Evolutionary conservation across 2,797 vertebrate species (phyloP).

Genomic region (Mastacembelus armatus): DNA sequence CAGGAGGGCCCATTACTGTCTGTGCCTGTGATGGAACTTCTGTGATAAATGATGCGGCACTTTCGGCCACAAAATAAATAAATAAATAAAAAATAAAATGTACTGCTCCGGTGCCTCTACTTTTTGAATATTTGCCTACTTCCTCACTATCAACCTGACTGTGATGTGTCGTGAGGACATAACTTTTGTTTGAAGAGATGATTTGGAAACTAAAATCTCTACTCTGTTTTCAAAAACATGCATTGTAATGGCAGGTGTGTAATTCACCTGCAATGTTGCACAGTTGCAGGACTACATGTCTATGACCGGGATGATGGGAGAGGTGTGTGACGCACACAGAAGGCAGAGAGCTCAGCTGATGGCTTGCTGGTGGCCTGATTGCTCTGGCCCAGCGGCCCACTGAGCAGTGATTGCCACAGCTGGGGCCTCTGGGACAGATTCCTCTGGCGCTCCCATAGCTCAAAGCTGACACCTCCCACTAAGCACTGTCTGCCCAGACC

Average conservation of each 20-base stretch:
- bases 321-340: slow-evolving; percentile 61
- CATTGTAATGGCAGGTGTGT: slow-evolving; percentile 45
- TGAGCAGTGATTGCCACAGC: slow-evolving; percentile 84
- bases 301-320: slow-evolving; percentile 54
- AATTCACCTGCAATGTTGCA: slow-evolving; percentile 48
- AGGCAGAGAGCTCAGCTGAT: slow-evolving; percentile 83
- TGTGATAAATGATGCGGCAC: slow-evolving; percentile 14
- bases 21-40: slow-evolving; percentile 13
- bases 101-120: not conserved
- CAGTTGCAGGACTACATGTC: slow-evolving; percentile 41
- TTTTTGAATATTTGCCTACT: too few relatives aligned
- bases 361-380: slow-evolving; percentile 81
- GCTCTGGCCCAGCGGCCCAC: slow-evolving; percentile 76
- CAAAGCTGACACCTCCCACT: slow-evolving; percentile 78
- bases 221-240: slow-evolving; percentile 17
- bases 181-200: not conserved
- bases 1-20: slow-evolving; percentile 26
- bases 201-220: slow-evolving; percentile 15
- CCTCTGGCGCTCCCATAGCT: slow-evolving; percentile 75
- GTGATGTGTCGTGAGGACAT: not conserved
- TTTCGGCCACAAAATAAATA: not conserved
- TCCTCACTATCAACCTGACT: too few relatives aligned
- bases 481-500: slow-evolving; percentile 74
- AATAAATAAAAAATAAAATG: too few relatives aligned
- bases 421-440: slow-evolving; percentile 80